phyloP scores from a whole-genome alignment of 2,888 invertebrate genomes.

The Synanthedon tipuliformis region DNA sequence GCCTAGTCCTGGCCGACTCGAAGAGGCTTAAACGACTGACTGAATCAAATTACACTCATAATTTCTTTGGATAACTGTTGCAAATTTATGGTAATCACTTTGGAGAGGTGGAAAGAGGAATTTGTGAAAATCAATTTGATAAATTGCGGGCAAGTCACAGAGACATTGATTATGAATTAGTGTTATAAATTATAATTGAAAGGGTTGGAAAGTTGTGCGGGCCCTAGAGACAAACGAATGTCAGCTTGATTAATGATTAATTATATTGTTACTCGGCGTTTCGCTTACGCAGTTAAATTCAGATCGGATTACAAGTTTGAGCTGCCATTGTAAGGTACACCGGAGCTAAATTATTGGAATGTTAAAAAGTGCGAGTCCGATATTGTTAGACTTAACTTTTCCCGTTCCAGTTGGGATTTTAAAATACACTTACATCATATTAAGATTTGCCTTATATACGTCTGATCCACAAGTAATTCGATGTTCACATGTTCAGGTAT shows the following conservation, averaged over 20 bases:
- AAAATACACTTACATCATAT: too few species aligned
- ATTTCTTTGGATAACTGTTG: slow-evolving; percentile 56
- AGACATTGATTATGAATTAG: slow-evolving; percentile 64
- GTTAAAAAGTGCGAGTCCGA: too few species aligned
- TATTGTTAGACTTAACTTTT: too few species aligned
- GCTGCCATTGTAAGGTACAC: neutral
- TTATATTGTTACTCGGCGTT: slow-evolving; percentile 54
- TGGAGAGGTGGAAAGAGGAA: slow-evolving; percentile 35
- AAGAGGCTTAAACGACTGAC: slow-evolving; percentile 20
- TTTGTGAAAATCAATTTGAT: slow-evolving; percentile 62
- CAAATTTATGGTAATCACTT: slow-evolving; percentile 57
- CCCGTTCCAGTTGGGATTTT: too few species aligned
- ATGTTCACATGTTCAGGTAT: too few species aligned
- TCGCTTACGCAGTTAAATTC: slow-evolving; percentile 25
- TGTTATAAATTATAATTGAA: slow-evolving; percentile 67
- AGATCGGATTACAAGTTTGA: slow-evolving; percentile 19
- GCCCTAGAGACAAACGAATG: slow-evolving; percentile 57
- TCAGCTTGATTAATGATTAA: slow-evolving; percentile 60
- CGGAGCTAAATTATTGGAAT: too few species aligned
- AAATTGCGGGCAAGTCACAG: slow-evolving; percentile 51
- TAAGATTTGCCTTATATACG: too few species aligned
- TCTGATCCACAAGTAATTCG: too few species aligned
- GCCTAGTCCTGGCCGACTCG: slow-evolving; percentile 1
- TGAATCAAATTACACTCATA: slow-evolving; percentile 52
- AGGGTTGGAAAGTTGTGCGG: slow-evolving; percentile 51